A percentile compares a stretch with the other conserved stretches of the same genome.
Conservation (phyloP, 2,113 vertebrate genomes). For the Peromyscus polionotus region DNA sequence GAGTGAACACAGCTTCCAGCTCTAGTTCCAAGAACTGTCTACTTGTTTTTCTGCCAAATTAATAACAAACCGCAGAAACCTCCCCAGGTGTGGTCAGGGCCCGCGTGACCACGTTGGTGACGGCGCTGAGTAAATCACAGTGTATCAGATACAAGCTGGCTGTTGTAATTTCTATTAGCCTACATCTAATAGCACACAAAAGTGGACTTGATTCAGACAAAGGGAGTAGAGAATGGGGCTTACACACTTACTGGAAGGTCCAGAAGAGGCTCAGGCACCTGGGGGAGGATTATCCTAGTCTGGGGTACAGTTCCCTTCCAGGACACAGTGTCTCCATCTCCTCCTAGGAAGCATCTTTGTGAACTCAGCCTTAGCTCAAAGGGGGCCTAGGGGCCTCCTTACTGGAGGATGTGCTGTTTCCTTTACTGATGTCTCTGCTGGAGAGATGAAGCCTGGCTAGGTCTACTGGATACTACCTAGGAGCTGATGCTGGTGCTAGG, state of each 20-base stretch:
- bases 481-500: background rate
- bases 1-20: background rate
- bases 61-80: background rate
- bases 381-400: background rate
- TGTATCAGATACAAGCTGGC: background rate
- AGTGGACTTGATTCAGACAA: fast-evolving
- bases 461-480: background rate
- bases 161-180: background rate
- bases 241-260: background rate
- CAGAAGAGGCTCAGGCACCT: background rate
- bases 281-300: background rate
- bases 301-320: background rate
- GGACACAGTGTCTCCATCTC: background rate
- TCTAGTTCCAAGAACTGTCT: background rate
- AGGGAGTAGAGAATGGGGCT: background rate
- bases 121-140: fast-evolving
- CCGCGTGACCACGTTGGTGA: background rate
- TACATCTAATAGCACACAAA: background rate
- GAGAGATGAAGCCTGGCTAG: background rate
- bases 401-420: background rate
- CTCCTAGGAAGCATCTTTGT: background rate
- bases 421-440: background rate
- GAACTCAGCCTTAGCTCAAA: background rate
- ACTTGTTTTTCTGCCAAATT: background rate
- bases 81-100: background rate